Base-by-base conservation (phyloP, 2,113 vertebrate species). In the Penelope pileata region DNA sequence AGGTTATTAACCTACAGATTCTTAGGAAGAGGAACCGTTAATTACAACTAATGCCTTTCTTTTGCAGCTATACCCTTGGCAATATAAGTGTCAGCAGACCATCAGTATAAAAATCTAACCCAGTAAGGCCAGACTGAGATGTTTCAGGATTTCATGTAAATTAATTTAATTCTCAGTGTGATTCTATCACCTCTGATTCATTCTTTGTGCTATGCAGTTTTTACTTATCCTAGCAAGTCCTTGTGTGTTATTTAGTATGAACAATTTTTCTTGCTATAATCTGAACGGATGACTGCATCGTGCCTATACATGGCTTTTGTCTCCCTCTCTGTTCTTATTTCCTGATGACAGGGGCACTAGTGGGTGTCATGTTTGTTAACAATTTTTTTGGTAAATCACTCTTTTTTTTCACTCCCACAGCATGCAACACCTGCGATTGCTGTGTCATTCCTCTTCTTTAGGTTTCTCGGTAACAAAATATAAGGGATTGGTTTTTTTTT, bases 381-480 rank as follows among this genome's bases (percentile, higher is more conserved):
- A 16, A 3, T 7, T 68, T n/a, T 54, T 78, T 84, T 73, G 11
- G 79, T 64, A 73, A 76, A 66, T 43, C 3, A 48, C 16, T 84
- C 50, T 83, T 53, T 74, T 18, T 67, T 85, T 86, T 84, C 59
- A 56, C 2, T 76, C 22, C 32, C 29, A 38, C 15, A 50, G 40
- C 36, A 75, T 38, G 14, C 21, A 75, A 26, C 82, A 53, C 51
- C 47, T 86, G 32, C 70, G 38, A 59, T 19, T 74, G 38, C 30
- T n/a, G 10, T 66, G 79, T 63, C 50, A 40, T 84, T 88, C 54
- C 11, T 91, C 19, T 51, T 56, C 77, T 70, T 54, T 81, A 74
- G n/a, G 16, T 74, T 91, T 90, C 63, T 69, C 79, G 50, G 42
- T 86, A 83, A 85, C 24, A 91, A 93, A 86, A 70, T 80, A 7